Conservation (phyloP, 1,140 invertebrate genomes). For the Lepidurus apus region DNA sequence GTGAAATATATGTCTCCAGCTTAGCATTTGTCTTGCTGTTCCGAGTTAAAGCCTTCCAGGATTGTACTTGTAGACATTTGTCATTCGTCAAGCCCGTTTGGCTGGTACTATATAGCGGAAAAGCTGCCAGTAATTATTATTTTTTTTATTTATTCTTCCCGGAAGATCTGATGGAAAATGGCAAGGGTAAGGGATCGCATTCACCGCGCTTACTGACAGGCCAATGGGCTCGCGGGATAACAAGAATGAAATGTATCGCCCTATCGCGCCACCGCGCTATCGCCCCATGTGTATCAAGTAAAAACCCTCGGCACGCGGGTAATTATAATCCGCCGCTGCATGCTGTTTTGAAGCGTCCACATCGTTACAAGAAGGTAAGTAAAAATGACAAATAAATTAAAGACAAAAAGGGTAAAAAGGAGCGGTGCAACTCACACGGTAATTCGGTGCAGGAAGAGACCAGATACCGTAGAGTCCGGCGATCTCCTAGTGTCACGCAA, state of each 20-base stretch:
- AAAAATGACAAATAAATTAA: neutral
- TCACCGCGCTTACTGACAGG: neutral
- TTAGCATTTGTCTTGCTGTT: constrained; percentile 13
- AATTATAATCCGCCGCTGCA: too few relatives aligned
- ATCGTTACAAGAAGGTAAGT: too few relatives aligned
- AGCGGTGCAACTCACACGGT: neutral
- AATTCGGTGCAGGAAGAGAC: neutral
- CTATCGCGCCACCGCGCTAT: too few relatives aligned
- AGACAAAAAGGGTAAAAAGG: neutral
- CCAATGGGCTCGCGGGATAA: neutral
- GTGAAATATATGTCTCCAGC: constrained; percentile 11
- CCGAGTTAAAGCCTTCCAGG: constrained; percentile 4
- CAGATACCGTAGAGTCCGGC: neutral
- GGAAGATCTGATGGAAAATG: neutral
- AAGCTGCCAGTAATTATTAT: neutral
- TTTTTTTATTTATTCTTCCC: neutral
- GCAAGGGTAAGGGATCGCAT: neutral
- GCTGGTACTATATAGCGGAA: too few relatives aligned
- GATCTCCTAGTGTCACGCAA: neutral
- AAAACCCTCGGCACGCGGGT: too few relatives aligned
- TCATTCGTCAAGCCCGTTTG: neutral
- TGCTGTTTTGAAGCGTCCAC: too few relatives aligned
- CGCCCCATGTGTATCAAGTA: too few relatives aligned
- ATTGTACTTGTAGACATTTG: constrained; percentile 8
- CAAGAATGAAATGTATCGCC: neutral